Percentiles rank a stretch among this genome's conserved stretches.
Evolutionary conservation across 2,113 vertebrate genomes (phyloP).

Genomic region (Ptyas mucosa): DNA sequence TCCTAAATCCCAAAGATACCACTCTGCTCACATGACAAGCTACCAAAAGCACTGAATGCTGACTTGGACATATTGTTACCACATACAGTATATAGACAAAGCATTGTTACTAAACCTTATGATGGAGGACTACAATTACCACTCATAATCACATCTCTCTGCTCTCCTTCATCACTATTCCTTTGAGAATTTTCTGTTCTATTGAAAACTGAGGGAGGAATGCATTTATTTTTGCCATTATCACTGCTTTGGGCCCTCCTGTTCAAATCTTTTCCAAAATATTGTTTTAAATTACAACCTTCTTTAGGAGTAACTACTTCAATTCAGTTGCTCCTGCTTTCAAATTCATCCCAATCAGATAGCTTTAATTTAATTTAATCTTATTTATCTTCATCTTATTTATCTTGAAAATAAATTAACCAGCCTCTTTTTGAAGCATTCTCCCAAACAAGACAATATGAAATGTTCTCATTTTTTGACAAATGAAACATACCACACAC

Average conservation of each 20-base stretch:
- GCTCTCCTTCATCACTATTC: too few relatives aligned
- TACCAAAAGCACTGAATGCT: background rate
- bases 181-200: too few relatives aligned
- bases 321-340: background rate
- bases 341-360: background rate
- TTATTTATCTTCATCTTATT: too few relatives aligned
- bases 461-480: background rate
- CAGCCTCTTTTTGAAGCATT: background rate
- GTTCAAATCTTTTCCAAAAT: background rate
- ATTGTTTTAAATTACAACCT: background rate
- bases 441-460: background rate
- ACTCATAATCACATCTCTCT: too few relatives aligned
- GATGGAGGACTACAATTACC: too few relatives aligned
- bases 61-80: background rate
- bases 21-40: background rate
- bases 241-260: background rate
- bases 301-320: background rate
- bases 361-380: too few relatives aligned
- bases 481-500: background rate
- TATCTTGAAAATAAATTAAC: background rate
- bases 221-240: background rate
- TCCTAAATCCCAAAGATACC: background rate
- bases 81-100: background rate
- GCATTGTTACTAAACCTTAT: background rate
- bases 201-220: too few relatives aligned